phyloP scores from a whole-genome alignment of 2,113 vertebrate species.

The Loxodonta africana region DNA sequence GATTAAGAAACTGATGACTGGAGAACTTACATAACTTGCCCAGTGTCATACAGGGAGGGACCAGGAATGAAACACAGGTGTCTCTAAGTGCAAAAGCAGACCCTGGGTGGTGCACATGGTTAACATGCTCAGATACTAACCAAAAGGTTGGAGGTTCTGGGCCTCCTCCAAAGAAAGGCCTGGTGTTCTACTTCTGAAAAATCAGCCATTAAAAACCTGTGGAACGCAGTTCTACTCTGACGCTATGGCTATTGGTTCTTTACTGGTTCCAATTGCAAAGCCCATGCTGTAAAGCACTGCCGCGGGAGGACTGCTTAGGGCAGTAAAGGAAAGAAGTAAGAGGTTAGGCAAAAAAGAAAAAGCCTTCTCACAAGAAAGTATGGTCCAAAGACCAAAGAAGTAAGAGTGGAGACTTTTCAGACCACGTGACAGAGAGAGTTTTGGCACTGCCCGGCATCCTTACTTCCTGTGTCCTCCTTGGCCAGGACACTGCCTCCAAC shows the following conservation, averaged over 20 bases:
- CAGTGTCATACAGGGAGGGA: neutral
- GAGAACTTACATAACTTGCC: conserved; percentile 24
- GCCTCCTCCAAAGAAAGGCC: no score
- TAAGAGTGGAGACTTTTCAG: neutral
- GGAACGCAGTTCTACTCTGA: no score
- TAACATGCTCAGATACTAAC: neutral
- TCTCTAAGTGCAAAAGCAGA: neutral
- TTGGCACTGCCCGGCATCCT: neutral
- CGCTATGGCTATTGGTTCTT: no score
- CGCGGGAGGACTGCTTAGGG: neutral
- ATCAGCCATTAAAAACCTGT: no score
- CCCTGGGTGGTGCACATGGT: neutral
- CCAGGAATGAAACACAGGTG: conserved; percentile 27
- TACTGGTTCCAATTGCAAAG: neutral
- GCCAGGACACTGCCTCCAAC: neutral
- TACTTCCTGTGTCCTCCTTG: neutral
- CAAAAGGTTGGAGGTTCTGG: neutral
- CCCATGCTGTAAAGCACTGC: neutral
- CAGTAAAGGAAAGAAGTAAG: no score
- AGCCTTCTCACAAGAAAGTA: conserved; percentile 21
- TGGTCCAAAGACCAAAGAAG: neutral
- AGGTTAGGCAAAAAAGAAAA: neutral
- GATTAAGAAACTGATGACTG: neutral
- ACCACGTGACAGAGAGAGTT: neutral
- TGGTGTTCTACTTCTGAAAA: no score